These are phyloP conservation scores for Capricornis sumatraensis DNA, from an alignment of 2,113 vertebrate genomes.

Conservation along the genomic window DNA sequence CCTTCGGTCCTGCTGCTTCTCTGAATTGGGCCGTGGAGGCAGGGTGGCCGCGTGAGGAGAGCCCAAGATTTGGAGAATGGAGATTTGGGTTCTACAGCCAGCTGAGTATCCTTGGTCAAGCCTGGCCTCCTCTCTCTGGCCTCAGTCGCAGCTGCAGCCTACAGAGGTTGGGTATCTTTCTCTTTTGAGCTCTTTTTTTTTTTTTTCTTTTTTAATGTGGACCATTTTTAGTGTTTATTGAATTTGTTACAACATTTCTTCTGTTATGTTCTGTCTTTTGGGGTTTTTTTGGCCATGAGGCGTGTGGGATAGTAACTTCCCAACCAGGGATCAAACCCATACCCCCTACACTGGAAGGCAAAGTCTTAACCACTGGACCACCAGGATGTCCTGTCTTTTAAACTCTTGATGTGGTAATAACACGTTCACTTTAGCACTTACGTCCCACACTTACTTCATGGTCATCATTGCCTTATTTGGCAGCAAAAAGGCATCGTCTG, in stretches of 20 bases:
- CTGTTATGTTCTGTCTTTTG: neutral
- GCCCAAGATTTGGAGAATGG: neutral
- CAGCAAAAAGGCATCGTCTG: neutral
- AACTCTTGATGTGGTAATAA: neutral
- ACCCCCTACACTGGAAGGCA: neutral
- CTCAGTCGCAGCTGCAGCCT: neutral
- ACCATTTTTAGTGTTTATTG: neutral
- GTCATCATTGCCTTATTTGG: neutral
- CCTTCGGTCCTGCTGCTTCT: neutral
- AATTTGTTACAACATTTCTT: neutral
- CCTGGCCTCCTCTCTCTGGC: too few species aligned
- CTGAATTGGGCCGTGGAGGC: neutral
- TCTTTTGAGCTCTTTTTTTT: neutral
- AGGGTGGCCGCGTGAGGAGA: neutral
- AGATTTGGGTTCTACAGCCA: neutral
- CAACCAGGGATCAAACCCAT: neutral
- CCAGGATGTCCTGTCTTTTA: neutral
- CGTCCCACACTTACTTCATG: neutral
- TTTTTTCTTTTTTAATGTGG: neutral
- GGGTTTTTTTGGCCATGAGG: neutral
- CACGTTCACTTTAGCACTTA: neutral
- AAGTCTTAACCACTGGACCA: neutral
- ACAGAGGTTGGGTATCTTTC: accelerated
- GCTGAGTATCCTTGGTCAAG: neutral
- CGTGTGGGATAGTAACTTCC: neutral